These are phyloP conservation scores for Hipposideros larvatus DNA, from an alignment of 2,797 vertebrate species.

Conservation along the genomic window DNA sequence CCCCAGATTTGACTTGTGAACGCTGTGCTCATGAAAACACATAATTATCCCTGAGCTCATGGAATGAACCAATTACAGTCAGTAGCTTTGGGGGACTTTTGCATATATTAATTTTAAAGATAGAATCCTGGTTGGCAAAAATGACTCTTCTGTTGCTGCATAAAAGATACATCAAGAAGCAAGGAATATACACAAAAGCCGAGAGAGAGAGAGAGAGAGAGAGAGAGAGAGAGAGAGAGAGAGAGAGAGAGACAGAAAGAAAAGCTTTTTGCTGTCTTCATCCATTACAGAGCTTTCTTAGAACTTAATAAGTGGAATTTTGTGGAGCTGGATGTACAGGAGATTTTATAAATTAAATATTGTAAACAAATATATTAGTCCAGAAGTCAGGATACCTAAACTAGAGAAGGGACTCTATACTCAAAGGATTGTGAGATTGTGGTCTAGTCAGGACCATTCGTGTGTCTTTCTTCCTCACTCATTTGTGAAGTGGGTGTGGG, in stretches of 20 bases:
- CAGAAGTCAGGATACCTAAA: neutral
- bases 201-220: neutral
- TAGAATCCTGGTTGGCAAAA: neutral
- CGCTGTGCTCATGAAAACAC: neutral
- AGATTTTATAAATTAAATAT: constrained; percentile 31
- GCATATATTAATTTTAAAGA: constrained; percentile 33
- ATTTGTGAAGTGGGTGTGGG: neutral
- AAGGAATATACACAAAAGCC: neutral
- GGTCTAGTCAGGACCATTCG: neutral
- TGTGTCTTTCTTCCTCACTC: neutral
- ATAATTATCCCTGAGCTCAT: neutral
- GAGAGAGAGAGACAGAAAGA: neutral
- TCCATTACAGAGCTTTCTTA: constrained; percentile 20
- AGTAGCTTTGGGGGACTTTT: neutral
- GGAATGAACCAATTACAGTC: neutral
- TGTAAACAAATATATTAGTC: neutral
- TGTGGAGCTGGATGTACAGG: neutral
- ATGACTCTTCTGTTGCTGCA: neutral
- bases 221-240: neutral
- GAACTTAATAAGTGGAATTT: neutral
- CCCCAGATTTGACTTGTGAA: constrained; percentile 7
- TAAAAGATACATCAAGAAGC: neutral
- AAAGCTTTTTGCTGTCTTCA: neutral
- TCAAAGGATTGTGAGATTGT: neutral
- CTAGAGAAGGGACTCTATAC: neutral